Conservation (phyloP, 1,140 invertebrate species). For the Musca vetustissima region DNA sequence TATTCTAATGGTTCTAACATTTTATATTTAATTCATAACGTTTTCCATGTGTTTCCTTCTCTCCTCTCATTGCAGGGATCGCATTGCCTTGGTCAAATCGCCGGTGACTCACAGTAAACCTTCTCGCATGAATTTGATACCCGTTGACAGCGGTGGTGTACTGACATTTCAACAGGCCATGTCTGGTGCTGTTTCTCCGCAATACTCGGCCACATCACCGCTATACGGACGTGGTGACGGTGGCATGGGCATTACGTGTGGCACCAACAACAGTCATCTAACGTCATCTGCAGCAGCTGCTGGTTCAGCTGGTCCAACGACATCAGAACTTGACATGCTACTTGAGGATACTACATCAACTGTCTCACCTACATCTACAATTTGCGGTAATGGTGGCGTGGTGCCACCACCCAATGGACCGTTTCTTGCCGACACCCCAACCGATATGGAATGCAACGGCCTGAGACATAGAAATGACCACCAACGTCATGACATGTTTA, state of each 20-base stretch:
- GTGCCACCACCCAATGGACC: conserved; percentile 20
- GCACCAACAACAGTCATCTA: not conserved
- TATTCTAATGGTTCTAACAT: not conserved
- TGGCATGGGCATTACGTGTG: not conserved
- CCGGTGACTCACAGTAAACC: conserved; percentile 31
- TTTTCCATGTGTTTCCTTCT: not conserved
- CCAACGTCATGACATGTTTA: not conserved
- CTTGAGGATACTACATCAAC: conserved; percentile 12
- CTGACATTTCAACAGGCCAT: conserved; percentile 52
- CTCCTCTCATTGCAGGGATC: conserved; percentile 41
- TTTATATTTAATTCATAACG: conserved; percentile 25
- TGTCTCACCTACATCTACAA: conserved; percentile 11
- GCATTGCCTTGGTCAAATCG: conserved; percentile 38
- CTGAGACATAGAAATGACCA: conserved; percentile 9
- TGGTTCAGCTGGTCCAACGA: not conserved
- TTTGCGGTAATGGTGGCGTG: not conserved
- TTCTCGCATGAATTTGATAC: conserved; percentile 27
- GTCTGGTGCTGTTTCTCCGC: conserved; percentile 51
- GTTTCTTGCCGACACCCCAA: conserved; percentile 27
- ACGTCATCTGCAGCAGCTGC: not conserved
- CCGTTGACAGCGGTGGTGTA: conserved; percentile 35
- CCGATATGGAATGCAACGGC: not conserved
- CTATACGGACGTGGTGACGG: not conserved
- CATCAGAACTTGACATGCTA: conserved; percentile 18
- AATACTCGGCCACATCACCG: conserved; percentile 37